A percentile compares a stretch with the other conserved stretches of the same genome.
Evolutionary conservation across 2,113 vertebrate genomes (phyloP).

Genomic region (Prunella himalayana): DNA sequence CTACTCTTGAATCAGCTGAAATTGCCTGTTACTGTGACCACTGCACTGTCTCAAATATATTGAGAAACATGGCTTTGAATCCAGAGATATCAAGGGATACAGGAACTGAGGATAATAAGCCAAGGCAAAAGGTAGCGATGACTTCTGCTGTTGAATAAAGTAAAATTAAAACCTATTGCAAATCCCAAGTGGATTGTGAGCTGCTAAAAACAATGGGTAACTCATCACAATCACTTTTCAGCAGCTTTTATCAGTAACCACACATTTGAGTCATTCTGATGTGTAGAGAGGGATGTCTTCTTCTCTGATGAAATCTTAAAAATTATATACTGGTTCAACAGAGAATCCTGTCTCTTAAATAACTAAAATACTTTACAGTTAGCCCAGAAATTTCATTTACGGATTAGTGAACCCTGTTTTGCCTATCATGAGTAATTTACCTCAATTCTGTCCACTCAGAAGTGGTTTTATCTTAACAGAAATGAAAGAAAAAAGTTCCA

Average conservation of each 20-base stretch:
- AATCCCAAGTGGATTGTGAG: neutral
- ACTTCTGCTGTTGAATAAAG: neutral
- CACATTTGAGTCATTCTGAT: neutral
- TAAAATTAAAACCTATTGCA: neutral
- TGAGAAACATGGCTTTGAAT: neutral
- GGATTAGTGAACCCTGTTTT: conserved; percentile 35
- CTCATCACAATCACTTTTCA: neutral
- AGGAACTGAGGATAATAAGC: neutral
- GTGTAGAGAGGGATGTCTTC: neutral
- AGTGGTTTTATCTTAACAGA: neutral
- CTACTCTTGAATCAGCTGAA: neutral
- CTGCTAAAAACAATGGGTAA: neutral
- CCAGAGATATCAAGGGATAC: neutral
- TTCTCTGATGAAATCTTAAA: neutral
- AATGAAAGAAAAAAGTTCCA: conserved; percentile 14
- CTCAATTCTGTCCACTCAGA: neutral
- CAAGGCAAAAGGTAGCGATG: neutral
- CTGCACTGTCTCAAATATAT: neutral
- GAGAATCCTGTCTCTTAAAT: neutral
- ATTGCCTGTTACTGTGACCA: neutral
- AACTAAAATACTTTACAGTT: neutral
- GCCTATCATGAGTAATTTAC: conserved; percentile 15
- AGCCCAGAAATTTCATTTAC: conserved; percentile 21
- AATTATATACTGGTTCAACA: neutral
- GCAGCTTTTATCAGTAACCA: neutral